Evolutionary conservation across 2,888 invertebrate genomes (phyloP).

Genomic region (Plemyria rubiginata): DNA sequence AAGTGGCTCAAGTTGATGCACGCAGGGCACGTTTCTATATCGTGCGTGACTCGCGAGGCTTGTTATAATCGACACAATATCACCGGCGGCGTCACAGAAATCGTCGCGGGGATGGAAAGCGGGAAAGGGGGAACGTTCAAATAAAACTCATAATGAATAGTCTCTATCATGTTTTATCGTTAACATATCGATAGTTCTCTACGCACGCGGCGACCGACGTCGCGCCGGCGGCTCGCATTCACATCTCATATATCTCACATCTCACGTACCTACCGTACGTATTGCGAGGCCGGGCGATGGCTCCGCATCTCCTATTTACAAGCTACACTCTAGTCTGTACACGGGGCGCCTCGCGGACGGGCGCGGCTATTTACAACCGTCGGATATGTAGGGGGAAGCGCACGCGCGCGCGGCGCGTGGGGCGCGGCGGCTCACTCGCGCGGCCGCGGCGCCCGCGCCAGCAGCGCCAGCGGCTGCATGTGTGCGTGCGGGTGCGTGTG

Average conservation of each 20-base stretch:
- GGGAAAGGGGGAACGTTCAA: conserved; percentile 36
- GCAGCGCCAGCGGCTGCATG: conserved; percentile 67
- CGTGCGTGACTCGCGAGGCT: too few species aligned
- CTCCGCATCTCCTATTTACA: conserved; percentile 53
- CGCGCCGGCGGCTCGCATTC: conserved; percentile 43
- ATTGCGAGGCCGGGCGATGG: not conserved
- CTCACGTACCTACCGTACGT: conserved; percentile 53
- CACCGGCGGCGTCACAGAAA: too few species aligned
- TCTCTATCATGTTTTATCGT: conserved; percentile 81
- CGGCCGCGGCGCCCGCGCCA: conserved; percentile 61
- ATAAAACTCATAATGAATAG: conserved; percentile 57
- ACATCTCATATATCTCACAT: conserved; percentile 58
- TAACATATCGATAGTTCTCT: conserved; percentile 79
- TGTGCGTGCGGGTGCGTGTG: conserved; percentile 58
- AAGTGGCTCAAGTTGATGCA: too few species aligned
- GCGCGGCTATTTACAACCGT: conserved; percentile 58
- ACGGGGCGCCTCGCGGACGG: conserved; percentile 30
- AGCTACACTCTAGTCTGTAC: conserved; percentile 58
- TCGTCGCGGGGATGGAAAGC: not conserved
- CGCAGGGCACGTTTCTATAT: too few species aligned
- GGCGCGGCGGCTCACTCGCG: conserved; percentile 60
- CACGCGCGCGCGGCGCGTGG: not conserved
- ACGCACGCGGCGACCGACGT: conserved; percentile 70
- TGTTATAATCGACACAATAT: too few species aligned
- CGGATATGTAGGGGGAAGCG: conserved; percentile 56